These are phyloP conservation scores for Phylloscopus collybita DNA, from an alignment of 2,797 vertebrate genomes.

Conservation along the genomic window DNA sequence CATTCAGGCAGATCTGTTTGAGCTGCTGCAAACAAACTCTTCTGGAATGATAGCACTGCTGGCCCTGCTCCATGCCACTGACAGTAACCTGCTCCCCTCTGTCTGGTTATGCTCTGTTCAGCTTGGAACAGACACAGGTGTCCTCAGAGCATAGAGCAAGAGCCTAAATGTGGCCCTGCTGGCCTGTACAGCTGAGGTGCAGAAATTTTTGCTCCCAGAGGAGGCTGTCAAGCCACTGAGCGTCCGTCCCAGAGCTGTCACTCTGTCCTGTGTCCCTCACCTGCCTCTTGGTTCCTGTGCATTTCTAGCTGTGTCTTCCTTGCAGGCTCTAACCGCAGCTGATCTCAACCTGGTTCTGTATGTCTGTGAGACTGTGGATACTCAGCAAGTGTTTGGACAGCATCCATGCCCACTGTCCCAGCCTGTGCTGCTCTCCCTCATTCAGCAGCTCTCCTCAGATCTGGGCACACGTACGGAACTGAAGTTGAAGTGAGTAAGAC, in stretches of 20 bases:
- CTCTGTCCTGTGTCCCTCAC: not conserved
- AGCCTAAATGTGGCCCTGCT: not conserved
- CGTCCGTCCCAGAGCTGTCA: no score
- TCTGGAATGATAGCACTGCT: not conserved
- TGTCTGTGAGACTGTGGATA: conserved; percentile 95
- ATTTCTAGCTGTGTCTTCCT: not conserved
- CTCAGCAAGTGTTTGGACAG: conserved; percentile 95
- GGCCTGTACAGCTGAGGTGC: not conserved
- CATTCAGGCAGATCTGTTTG: not conserved
- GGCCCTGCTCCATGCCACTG: not conserved
- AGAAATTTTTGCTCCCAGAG: not conserved
- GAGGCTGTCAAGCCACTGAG: not conserved
- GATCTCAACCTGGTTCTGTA: conserved; percentile 96
- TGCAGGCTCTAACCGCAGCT: conserved; percentile 90
- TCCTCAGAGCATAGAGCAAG: not conserved
- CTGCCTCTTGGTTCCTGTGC: not conserved
- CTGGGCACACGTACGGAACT: conserved; percentile 92
- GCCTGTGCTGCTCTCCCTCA: conserved; percentile 96
- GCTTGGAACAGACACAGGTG: not conserved
- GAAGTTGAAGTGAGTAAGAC: conserved; percentile 89
- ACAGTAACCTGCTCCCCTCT: not conserved
- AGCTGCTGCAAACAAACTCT: not conserved
- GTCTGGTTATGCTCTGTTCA: not conserved
- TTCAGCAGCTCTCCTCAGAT: conserved; percentile 97
- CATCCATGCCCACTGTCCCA: conserved; percentile 93